Percentiles rank a stretch among this genome's conserved stretches.
Conservation (phyloP, 2,888 invertebrate genomes). For the Eubasilissa splendida region DNA sequence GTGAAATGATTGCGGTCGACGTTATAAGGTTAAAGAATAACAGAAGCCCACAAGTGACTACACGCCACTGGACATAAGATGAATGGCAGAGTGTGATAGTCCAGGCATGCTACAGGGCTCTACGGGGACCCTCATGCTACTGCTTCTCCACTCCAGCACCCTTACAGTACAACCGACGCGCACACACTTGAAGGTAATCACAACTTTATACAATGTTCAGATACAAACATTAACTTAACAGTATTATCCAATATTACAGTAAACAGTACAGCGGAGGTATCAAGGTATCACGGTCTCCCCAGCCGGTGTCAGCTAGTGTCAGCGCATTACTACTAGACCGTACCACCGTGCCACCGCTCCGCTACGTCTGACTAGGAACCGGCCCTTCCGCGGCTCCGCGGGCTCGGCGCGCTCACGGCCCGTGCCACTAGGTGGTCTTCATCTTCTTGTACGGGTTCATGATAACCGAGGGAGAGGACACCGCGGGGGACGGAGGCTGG, state of each 20-base stretch:
- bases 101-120: slow-evolving; percentile 44
- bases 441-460: slow-evolving; percentile 92
- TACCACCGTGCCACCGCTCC: slow-evolving; percentile 18
- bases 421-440: slow-evolving; percentile 82
- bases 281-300: slow-evolving; percentile 60
- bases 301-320: slow-evolving; percentile 66
- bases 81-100: slow-evolving; percentile 28
- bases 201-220: slow-evolving; percentile 23
- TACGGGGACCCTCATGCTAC: slow-evolving; percentile 28
- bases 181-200: slow-evolving; percentile 62
- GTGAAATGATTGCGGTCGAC: slow-evolving; percentile 40
- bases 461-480: slow-evolving; percentile 62
- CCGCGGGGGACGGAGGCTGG: slow-evolving; percentile 68
- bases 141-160: not conserved
- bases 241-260: slow-evolving; percentile 3
- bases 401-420: slow-evolving; percentile 1
- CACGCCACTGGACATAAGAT: slow-evolving; percentile 36
- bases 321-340: slow-evolving; percentile 12
- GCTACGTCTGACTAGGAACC: slow-evolving; percentile 36
- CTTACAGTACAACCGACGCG: slow-evolving; percentile 70
- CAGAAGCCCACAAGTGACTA: slow-evolving; percentile 38
- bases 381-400: slow-evolving; percentile 27
- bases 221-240: slow-evolving; percentile 3
- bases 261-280: slow-evolving; percentile 7
- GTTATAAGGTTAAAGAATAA: slow-evolving; percentile 39